These are phyloP conservation scores for Halcyon senegalensis DNA, from an alignment of 2,113 vertebrate species.

Conservation along the genomic window DNA sequence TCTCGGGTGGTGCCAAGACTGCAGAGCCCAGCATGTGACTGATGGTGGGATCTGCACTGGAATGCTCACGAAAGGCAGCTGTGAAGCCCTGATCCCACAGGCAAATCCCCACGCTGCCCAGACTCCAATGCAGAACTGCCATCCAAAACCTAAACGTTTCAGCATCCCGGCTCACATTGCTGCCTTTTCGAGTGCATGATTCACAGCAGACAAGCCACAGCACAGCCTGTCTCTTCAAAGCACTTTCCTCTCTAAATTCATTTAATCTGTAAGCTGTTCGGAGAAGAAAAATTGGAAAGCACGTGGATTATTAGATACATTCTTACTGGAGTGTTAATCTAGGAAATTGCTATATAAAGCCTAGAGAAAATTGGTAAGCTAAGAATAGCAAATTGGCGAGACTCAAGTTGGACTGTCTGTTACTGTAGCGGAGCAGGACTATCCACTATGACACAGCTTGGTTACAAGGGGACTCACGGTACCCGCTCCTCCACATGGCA, in stretches of 20 bases:
- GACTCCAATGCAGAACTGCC: neutral
- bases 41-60: slow-evolving; percentile 1
- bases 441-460: neutral
- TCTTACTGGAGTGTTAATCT: neutral
- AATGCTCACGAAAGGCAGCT: neutral
- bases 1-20: neutral
- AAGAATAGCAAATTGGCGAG: neutral
- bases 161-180: neutral
- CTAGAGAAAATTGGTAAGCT: neutral
- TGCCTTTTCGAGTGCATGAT: neutral
- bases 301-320: rapidly evolving
- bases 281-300: neutral
- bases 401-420: neutral
- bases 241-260: neutral
- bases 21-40: slow-evolving; percentile 17
- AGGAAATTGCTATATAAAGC: neutral
- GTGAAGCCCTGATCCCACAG: neutral
- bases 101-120: neutral
- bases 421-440: neutral
- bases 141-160: neutral
- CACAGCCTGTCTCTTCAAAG: neutral
- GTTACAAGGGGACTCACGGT: neutral
- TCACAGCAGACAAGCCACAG: neutral
- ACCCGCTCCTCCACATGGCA: neutral
- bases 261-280: rapidly evolving